These are phyloP conservation scores for Oligia fasciuncula DNA, from an alignment of 2,888 invertebrate genomes.

Conservation along the genomic window DNA sequence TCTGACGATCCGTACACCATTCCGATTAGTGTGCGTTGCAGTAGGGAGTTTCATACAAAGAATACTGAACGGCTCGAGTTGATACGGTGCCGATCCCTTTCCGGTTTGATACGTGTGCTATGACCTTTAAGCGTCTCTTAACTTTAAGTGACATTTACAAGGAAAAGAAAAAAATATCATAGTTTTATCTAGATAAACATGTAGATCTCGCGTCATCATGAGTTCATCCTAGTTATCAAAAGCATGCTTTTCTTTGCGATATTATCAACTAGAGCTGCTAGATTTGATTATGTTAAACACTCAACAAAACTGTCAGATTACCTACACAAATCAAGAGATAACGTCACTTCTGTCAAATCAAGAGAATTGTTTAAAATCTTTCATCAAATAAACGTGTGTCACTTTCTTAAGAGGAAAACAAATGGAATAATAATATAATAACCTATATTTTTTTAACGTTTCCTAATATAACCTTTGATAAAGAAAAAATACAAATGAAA, in stretches of 20 bases:
- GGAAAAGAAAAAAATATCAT: background rate
- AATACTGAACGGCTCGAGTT: too few species aligned
- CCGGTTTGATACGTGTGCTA: too few species aligned
- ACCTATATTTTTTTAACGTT: background rate
- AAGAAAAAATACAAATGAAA: background rate
- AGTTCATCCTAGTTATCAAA: background rate
- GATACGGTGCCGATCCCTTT: too few species aligned
- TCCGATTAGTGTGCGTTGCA: too few species aligned
- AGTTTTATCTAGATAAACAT: slow-evolving; percentile 4
- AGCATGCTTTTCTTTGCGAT: background rate
- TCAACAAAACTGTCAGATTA: slow-evolving; percentile 31
- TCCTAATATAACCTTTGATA: background rate
- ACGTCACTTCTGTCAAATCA: slow-evolving; percentile 26
- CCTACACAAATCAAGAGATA: slow-evolving; percentile 9
- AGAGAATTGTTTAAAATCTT: background rate
- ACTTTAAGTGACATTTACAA: too few species aligned
- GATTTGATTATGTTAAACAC: background rate
- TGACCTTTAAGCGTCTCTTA: too few species aligned
- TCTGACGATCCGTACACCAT: too few species aligned
- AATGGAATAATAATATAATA: too few species aligned
- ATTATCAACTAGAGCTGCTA: background rate
- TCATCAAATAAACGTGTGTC: background rate
- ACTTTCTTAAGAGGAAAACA: background rate
- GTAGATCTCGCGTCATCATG: background rate
- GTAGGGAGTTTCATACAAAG: too few species aligned